These are phyloP conservation scores for Pantherophis guttatus DNA, from an alignment of 2,113 vertebrate genomes.

Conservation along the genomic window DNA sequence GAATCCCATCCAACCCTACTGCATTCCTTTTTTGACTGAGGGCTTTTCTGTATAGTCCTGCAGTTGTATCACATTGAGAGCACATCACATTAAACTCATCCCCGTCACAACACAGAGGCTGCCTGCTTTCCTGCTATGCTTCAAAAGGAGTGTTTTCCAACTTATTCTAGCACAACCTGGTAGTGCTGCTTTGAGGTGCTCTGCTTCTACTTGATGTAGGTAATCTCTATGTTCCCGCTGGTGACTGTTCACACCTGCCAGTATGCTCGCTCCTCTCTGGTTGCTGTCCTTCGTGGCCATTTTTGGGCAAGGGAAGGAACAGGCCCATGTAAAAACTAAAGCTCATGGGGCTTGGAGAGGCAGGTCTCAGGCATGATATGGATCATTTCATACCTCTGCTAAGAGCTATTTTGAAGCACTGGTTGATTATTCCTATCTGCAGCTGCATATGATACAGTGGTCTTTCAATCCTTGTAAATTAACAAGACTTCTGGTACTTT, in stretches of 20 bases:
- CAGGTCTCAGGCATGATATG: not conserved
- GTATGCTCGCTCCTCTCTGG: not conserved
- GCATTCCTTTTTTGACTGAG: not conserved
- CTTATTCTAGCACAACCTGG: not conserved
- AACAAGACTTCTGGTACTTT: not conserved
- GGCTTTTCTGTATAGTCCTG: not conserved
- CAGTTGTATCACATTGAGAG: not conserved
- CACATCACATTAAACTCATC: not conserved
- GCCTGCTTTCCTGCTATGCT: not conserved
- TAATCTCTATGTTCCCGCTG: not conserved
- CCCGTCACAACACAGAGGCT: not conserved
- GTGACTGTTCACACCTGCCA: not conserved
- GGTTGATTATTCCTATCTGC: not conserved
- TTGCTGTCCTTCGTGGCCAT: not conserved
- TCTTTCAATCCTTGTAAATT: not conserved
- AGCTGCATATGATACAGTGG: not conserved
- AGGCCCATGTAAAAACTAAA: not conserved
- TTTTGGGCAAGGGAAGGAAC: not conserved
- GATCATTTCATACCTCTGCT: not conserved
- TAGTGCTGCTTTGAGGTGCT: not conserved
- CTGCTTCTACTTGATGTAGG: not conserved
- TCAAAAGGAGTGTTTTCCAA: not conserved
- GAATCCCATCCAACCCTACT: not conserved
- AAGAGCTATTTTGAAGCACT: not conserved
- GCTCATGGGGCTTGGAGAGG: not conserved